These are phyloP conservation scores for Poeciliopsis gracilis DNA, from an alignment of 2,797 vertebrate genomes.

Conservation along the genomic window DNA sequence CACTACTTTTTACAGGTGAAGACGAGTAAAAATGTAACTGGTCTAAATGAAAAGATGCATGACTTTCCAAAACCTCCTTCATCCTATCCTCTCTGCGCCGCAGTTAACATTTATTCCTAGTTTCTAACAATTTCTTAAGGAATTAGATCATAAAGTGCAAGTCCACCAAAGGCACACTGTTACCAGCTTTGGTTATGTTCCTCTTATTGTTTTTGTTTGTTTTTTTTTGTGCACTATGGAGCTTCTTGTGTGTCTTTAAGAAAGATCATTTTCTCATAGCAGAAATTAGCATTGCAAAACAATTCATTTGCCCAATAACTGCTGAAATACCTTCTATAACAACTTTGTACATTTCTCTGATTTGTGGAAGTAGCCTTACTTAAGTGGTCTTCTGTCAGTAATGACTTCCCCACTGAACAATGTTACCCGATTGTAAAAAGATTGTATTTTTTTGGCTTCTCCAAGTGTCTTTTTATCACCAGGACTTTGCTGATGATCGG, in stretches of 20 bases:
- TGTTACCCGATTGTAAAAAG: neutral
- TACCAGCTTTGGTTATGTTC: too few relatives aligned
- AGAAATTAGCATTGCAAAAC: too few relatives aligned
- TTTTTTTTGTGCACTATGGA: too few relatives aligned
- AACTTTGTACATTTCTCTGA: neutral
- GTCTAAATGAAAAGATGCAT: neutral
- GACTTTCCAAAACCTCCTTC: neutral
- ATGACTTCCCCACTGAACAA: neutral
- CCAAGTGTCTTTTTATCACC: too few relatives aligned
- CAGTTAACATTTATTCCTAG: neutral
- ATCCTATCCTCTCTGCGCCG: neutral
- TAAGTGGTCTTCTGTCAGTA: neutral
- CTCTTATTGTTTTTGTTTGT: too few relatives aligned
- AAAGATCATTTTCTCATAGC: too few relatives aligned
- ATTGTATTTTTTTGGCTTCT: too few relatives aligned
- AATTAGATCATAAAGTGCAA: neutral
- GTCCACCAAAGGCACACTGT: too few relatives aligned
- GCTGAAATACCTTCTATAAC: neutral
- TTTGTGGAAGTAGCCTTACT: neutral
- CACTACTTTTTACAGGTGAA: neutral
- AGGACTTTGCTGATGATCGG: neutral
- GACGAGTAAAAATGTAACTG: neutral
- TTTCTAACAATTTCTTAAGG: neutral
- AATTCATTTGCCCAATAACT: neutral
- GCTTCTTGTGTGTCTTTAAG: too few relatives aligned